These are phyloP conservation scores for Dendrolimus houi DNA, from an alignment of 2,888 invertebrate genomes.

Conservation along the genomic window DNA sequence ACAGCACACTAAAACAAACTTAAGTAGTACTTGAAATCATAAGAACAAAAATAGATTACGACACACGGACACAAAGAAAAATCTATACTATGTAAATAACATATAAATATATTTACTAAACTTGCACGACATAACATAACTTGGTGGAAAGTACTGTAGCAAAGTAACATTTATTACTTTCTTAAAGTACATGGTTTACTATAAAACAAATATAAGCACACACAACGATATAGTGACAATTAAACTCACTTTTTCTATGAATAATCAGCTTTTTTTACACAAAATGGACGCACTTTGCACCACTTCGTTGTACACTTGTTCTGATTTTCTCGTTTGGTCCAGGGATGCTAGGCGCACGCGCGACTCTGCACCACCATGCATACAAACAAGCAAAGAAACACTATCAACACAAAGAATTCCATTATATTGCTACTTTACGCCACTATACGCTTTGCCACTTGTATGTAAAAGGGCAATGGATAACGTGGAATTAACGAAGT, in stretches of 20 bases:
- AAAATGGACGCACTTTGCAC: constrained; percentile 58
- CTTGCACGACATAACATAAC: too few species aligned
- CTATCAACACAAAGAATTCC: background rate
- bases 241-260: constrained; percentile 45
- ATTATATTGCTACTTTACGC: constrained; percentile 24
- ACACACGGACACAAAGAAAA: too few species aligned
- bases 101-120: too few species aligned
- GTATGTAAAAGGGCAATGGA: background rate
- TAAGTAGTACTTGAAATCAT: too few species aligned
- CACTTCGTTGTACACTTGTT: constrained; percentile 56
- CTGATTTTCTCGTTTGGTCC: constrained; percentile 38
- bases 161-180: too few species aligned
- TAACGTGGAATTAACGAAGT: too few species aligned
- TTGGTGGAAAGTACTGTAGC: too few species aligned
- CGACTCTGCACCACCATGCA: constrained; percentile 26
- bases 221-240: background rate
- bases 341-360: constrained; percentile 65
- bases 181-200: too few species aligned
- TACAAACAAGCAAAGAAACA: constrained; percentile 23
- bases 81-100: too few species aligned
- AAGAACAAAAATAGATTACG: too few species aligned
- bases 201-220: too few species aligned
- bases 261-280: constrained; percentile 34
- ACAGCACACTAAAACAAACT: too few species aligned
- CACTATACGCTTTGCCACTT: background rate